phyloP scores from a whole-genome alignment of 2,888 invertebrate species.

The Erebia aethiops region DNA sequence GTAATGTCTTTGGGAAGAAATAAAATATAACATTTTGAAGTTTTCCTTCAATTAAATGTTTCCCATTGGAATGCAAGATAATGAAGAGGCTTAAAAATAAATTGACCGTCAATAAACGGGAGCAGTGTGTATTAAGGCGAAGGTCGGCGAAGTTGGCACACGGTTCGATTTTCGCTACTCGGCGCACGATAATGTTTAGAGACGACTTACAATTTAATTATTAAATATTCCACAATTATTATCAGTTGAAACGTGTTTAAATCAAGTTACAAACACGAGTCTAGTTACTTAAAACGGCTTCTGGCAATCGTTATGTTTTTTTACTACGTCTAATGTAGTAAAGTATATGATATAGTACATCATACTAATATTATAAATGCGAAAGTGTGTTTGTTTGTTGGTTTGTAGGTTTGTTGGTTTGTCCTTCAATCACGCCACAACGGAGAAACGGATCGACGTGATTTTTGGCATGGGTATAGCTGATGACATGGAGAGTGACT shows the following conservation, averaged over 20 bases:
- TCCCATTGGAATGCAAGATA: conserved; percentile 37
- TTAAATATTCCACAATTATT: conserved; percentile 26
- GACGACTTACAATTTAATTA: conserved; percentile 30
- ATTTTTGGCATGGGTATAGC: too few species aligned
- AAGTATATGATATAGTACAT: too few species aligned
- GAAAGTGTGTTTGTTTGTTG: too few species aligned
- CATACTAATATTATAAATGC: too few species aligned
- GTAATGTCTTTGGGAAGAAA: too few species aligned
- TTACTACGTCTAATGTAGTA: neutral
- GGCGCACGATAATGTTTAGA: conserved; percentile 31
- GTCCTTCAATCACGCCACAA: too few species aligned
- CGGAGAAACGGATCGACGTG: too few species aligned
- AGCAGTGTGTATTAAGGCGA: conserved; percentile 66
- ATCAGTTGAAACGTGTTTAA: conserved; percentile 4
- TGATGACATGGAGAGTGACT: too few species aligned
- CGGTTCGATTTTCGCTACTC: conserved; percentile 39
- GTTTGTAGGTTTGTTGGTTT: too few species aligned
- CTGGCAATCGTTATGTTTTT: conserved; percentile 6
- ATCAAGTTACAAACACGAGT: conserved; percentile 8
- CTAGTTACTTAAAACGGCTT: conserved; percentile 14
- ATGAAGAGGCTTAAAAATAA: conserved; percentile 62
- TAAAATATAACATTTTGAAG: conserved; percentile 6
- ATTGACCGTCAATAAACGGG: conserved; percentile 73
- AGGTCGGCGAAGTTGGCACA: conserved; percentile 77
- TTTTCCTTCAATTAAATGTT: conserved; percentile 19